These are phyloP conservation scores for Smittia aterrima DNA, from an alignment of 2,888 invertebrate species.

Conservation along the genomic window DNA sequence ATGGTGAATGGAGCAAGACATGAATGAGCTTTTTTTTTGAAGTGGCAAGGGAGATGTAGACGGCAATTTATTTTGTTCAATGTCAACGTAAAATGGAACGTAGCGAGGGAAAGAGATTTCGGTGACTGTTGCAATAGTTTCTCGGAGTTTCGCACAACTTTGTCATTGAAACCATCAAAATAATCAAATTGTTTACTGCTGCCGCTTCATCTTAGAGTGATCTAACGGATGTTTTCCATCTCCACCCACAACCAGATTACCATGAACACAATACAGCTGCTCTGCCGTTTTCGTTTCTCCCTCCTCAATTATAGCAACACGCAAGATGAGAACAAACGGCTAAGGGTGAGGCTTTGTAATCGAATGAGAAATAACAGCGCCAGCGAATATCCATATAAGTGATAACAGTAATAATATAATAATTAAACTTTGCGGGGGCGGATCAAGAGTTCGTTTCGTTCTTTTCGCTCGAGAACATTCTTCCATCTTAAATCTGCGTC, in stretches of 20 bases:
- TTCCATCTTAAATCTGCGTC: slow-evolving; percentile 4
- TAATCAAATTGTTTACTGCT: no score
- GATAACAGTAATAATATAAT: slow-evolving; percentile 37
- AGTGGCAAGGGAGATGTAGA: background rate
- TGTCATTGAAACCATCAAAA: no score
- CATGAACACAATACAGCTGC: background rate
- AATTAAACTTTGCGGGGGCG: slow-evolving; percentile 36
- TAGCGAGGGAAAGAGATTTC: background rate
- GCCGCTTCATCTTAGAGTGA: no score
- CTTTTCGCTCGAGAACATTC: background rate
- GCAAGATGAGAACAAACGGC: background rate
- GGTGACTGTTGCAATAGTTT: no score
- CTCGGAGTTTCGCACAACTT: no score
- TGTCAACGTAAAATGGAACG: background rate
- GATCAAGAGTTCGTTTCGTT: slow-evolving; percentile 18
- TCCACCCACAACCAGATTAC: background rate
- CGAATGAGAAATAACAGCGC: background rate
- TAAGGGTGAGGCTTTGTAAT: slow-evolving; percentile 31
- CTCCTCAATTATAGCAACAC: background rate
- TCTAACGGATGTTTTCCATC: no score
- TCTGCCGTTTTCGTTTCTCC: background rate
- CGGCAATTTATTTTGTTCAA: slow-evolving; percentile 2
- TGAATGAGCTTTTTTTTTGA: background rate
- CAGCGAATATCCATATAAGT: slow-evolving; percentile 33
- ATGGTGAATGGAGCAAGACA: background rate